Evolutionary conservation across 2,113 vertebrate species (phyloP).

Genomic region (Nansenia antarctica): DNA sequence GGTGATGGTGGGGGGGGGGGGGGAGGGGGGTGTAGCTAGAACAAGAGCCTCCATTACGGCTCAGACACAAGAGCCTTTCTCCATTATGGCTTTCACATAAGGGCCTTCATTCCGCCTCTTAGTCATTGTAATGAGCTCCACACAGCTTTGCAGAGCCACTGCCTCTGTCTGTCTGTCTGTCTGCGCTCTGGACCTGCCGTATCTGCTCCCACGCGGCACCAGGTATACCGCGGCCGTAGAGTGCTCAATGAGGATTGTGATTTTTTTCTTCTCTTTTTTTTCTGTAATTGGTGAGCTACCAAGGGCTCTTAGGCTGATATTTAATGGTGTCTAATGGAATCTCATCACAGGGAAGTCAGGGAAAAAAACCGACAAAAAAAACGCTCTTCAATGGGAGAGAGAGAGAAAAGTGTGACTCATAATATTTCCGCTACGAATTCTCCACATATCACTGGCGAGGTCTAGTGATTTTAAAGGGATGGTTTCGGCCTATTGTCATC

Average conservation of each 20-base stretch:
- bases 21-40: constrained; percentile 65
- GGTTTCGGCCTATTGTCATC: too few species aligned
- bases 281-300: constrained; percentile 71
- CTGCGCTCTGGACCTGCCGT: constrained; percentile 37
- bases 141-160: constrained; percentile 49
- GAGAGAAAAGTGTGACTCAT: background rate
- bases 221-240: constrained; percentile 52
- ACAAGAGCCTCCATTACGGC: constrained; percentile 74
- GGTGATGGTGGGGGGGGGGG: constrained; percentile 36
- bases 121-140: constrained; percentile 69
- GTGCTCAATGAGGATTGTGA: constrained; percentile 57
- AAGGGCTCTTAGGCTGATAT: constrained; percentile 70
- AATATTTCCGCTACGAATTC: background rate
- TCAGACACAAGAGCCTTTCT: constrained; percentile 62
- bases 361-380: too few species aligned
- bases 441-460: background rate
- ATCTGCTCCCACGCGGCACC: constrained; percentile 68
- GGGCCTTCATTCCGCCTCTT: constrained; percentile 67
- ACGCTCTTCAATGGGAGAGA: background rate
- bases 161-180: constrained; percentile 50
- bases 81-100: constrained; percentile 67
- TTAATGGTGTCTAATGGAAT: constrained; percentile 78
- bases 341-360: constrained; percentile 65
- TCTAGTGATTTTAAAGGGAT: too few species aligned
- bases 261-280: constrained; percentile 44